These are phyloP conservation scores for Lepus europaeus DNA, from an alignment of 2,113 vertebrate species.

Conservation along the genomic window DNA sequence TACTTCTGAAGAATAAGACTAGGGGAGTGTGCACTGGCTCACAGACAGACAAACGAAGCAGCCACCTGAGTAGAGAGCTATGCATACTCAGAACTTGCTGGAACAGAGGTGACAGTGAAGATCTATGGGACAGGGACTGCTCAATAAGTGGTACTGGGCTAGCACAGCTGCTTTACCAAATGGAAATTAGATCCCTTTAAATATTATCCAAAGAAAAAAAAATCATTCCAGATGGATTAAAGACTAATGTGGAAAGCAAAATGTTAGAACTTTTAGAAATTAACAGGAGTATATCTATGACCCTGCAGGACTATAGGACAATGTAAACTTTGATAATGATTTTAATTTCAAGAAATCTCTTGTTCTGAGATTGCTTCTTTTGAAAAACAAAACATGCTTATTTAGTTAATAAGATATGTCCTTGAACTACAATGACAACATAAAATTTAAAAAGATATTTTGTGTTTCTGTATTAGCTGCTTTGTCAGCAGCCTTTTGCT, in stretches of 20 bases:
- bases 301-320: neutral
- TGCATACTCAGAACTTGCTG: neutral
- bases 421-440: neutral
- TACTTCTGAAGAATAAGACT: neutral
- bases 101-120: neutral
- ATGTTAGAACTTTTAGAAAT: neutral
- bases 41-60: neutral
- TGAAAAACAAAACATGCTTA: neutral
- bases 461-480: neutral
- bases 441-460: neutral
- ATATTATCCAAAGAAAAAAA: neutral
- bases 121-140: neutral
- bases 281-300: neutral
- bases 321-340: neutral
- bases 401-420: neutral
- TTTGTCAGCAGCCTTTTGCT: neutral
- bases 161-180: neutral
- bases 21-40: neutral
- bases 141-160: neutral
- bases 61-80: neutral
- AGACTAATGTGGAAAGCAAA: neutral
- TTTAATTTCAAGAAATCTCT: neutral
- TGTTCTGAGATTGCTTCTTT: slow-evolving; percentile 34
- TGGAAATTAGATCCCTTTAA: neutral
- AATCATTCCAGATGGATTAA: neutral